Evolutionary conservation across 2,888 invertebrate genomes (phyloP).

Genomic region (Abscondita cerata): DNA sequence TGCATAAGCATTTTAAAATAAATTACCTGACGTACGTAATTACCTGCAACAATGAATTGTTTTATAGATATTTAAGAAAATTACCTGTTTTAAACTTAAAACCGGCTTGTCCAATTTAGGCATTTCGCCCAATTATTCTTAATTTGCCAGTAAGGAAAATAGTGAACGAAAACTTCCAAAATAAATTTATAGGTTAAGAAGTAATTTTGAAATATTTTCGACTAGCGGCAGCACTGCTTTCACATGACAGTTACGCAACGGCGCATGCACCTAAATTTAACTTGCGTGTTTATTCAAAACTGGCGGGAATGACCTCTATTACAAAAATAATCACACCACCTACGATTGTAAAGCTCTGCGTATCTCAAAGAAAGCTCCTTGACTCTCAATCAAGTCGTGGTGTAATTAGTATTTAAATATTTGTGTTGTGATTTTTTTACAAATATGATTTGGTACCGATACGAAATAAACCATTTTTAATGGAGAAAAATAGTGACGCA

Average conservation of each 20-base stretch:
- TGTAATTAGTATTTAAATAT: background rate
- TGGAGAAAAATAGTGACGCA: slow-evolving; percentile 48
- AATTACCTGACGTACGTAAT: no score
- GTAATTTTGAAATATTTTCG: no score
- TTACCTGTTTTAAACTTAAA: slow-evolving; percentile 69
- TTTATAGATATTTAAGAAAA: no score
- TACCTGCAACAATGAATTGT: no score
- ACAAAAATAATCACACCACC: slow-evolving; percentile 54
- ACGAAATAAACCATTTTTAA: slow-evolving; percentile 35
- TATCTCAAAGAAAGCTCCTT: slow-evolving; percentile 4
- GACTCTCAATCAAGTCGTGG: background rate
- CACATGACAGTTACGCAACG: background rate
- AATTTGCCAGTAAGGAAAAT: background rate
- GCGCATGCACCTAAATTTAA: slow-evolving; percentile 39
- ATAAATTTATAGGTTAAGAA: no score
- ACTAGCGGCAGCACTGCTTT: background rate
- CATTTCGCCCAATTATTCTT: background rate
- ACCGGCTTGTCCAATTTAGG: slow-evolving; percentile 43
- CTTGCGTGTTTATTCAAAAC: slow-evolving; percentile 50
- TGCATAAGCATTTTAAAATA: no score
- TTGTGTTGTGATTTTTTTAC: slow-evolving; percentile 1
- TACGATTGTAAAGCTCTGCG: slow-evolving; percentile 46
- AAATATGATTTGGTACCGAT: background rate
- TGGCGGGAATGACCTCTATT: slow-evolving; percentile 54
- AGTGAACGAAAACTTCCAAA: background rate